Evolutionary conservation across 2,888 invertebrate species (phyloP), one percentile per base, ranked within the genome.

Genomic region (Caenorhabditis sulstoni): DNA sequence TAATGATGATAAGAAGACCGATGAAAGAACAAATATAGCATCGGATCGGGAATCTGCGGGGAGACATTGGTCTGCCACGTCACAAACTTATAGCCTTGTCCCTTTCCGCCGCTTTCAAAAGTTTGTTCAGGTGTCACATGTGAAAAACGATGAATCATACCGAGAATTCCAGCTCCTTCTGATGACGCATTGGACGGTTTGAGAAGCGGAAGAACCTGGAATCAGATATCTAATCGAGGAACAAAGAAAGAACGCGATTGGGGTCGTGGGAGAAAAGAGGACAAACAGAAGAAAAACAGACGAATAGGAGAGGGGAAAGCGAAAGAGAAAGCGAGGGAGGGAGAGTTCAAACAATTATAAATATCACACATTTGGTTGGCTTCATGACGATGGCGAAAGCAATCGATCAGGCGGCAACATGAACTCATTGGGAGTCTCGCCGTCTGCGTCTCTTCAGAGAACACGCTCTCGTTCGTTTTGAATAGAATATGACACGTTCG

Each of bases 111-210:
- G 16, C 29, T 47, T 23, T 47, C 37, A 58, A 44, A 22, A 20
- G 35, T 58, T 49, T 67, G 49, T 14, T 37, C 53, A 66, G 55
- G 37, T 14, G 16, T 11, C 12, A 9, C 9, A 37, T 57, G 9
- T 14, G 58, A 59, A 29, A 52, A 65, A 62, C 7, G 1, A 18
- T 18, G 1, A 67, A 22, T 76, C 82, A 81, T 85, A 92, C 92
- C 92, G 62, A 97, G 92, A 70, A 97, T 92, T 29, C 94, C 94
- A 37, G 97, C 96, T 14, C 96, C 97, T 88, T 94, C 92, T 81
- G 81, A 82, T 14, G 94, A 93, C 0, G 95, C 96, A 77, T 92
- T 91, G 64, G 91, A 90, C 90, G 93, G 94, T 81, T 93, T 93
- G 50, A 97, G 94, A 88, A 93, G 93, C 0, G 95, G 95, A 52